These are phyloP conservation scores for Paelopatides confundens DNA, from an alignment of 53 echinoderm and acorn worm genomes.

Conservation along the genomic window DNA sequence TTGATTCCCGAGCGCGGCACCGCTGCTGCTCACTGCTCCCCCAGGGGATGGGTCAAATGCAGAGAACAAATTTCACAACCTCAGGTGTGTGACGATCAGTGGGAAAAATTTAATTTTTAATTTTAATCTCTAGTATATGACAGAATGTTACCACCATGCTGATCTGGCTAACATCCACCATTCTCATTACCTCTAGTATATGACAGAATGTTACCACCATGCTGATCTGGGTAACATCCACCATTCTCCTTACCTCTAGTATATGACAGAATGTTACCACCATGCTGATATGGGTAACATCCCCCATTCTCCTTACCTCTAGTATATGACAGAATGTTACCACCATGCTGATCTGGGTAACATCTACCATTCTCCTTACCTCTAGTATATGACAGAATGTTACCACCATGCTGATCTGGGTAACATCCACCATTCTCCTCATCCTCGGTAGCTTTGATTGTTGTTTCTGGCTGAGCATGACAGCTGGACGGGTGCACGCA, in stretches of 20 bases:
- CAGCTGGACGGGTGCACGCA: constrained; percentile 78
- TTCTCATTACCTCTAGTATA: constrained; percentile 43
- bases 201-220: constrained; percentile 89
- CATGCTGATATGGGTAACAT: constrained; percentile 88
- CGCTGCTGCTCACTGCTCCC: too few species aligned
- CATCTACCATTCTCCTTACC: constrained; percentile 63
- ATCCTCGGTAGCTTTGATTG: constrained; percentile 69
- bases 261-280: constrained; percentile 85
- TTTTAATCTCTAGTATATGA: constrained; percentile 87
- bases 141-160: constrained; percentile 68
- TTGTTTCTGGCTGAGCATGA: constrained; percentile 72
- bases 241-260: constrained; percentile 77
- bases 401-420: constrained; percentile 88
- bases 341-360: constrained; percentile 75
- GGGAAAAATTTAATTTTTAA: too few species aligned
- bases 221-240: constrained; percentile 58
- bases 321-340: constrained; percentile 80
- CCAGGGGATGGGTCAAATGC: too few species aligned
- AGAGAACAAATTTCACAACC: too few species aligned
- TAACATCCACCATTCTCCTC: constrained; percentile 82
- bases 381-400: constrained; percentile 89
- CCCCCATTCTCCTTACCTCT: constrained; percentile 86
- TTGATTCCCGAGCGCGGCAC: too few species aligned
- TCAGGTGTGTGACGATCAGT: too few species aligned
- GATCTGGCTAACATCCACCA: constrained; percentile 81